Evolutionary conservation across 1,140 invertebrate species (phyloP), one percentile per base, ranked within the genome.

Genomic region (Palaemon carinicauda): DNA sequence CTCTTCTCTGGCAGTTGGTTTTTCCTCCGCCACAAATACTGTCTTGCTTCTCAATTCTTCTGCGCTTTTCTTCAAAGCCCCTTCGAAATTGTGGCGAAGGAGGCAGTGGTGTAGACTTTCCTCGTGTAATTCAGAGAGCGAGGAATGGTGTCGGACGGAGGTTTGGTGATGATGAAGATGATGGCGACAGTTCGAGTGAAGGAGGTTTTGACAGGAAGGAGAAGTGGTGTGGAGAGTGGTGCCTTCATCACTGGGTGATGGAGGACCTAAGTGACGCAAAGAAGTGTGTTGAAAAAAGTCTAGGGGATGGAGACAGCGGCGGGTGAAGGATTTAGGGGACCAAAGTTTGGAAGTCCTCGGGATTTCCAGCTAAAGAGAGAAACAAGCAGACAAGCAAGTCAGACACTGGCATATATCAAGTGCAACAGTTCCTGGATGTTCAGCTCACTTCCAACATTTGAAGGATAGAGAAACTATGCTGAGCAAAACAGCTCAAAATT

Each of bases 341-440:
- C 65, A 69, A 41, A 27, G 33, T 41, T 53, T 24, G 60, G 51
- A 41, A 60, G 77, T 85, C 75, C 83, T 53, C n/a, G 84, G 77
- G 41, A 86, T 74, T 86, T 69, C 77, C 60, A 80, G 84, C 84
- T 86, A 73, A 19, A 86, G 83, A 79, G 51, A 80, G 27, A 65
- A 52, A 21, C 54, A 54, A 27, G 33, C 21, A 86, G n/a, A 29
- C 33, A 10, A 56, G 41, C 24, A 33, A 69, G 65, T 51, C 41
- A 29, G 52, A 24, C 4, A 29, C 53, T 31, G 79, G 65, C 17
- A 80, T 53, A 31, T 24, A 60, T 21, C 12, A 33, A 27, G 51
- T 27, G 65, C 29, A 33, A 53, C 60, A 73, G 31, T 17, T n/a
- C 21, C n/a, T 17, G 54, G 21, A 69, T 51, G 21, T 31, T 27